Conservation (phyloP, 1,140 invertebrate species). For the Mamestra configurata region DNA sequence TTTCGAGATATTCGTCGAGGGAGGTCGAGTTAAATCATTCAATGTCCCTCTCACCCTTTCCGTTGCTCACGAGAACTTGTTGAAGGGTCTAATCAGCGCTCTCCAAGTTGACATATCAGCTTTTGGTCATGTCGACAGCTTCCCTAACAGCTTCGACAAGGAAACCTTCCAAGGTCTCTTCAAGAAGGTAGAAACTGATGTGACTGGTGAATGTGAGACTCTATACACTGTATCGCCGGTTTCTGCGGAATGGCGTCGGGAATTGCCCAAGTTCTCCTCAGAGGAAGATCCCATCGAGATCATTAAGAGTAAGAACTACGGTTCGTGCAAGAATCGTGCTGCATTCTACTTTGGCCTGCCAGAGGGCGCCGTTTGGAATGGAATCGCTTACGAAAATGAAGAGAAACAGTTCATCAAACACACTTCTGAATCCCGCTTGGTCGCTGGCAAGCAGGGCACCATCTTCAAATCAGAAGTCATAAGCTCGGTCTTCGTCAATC, state of each 20-base stretch:
- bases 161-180: constrained; percentile 87
- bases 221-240: constrained; percentile 90
- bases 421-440: constrained; percentile 87
- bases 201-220: constrained; percentile 91
- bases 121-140: constrained; percentile 69
- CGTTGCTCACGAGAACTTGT: constrained; percentile 90
- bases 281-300: constrained; percentile 88
- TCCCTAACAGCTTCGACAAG: constrained; percentile 86
- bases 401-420: constrained; percentile 88
- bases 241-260: constrained; percentile 85
- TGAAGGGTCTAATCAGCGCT: constrained; percentile 90
- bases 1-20: constrained; percentile 89
- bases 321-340: constrained; percentile 88
- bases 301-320: constrained; percentile 91
- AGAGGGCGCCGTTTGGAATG: constrained; percentile 86
- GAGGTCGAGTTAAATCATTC: constrained; percentile 89
- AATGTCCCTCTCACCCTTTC: constrained; percentile 86
- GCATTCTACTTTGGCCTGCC: constrained; percentile 89
- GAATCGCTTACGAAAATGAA: constrained; percentile 85
- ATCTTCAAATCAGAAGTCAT: constrained; percentile 90
- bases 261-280: constrained; percentile 85
- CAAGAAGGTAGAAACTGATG: constrained; percentile 91
- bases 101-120: constrained; percentile 89
- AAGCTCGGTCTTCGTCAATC: constrained; percentile 88
- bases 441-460: constrained; percentile 88